phyloP scores from a whole-genome alignment of 2,888 invertebrate genomes.

The Nomada hirtipes region DNA sequence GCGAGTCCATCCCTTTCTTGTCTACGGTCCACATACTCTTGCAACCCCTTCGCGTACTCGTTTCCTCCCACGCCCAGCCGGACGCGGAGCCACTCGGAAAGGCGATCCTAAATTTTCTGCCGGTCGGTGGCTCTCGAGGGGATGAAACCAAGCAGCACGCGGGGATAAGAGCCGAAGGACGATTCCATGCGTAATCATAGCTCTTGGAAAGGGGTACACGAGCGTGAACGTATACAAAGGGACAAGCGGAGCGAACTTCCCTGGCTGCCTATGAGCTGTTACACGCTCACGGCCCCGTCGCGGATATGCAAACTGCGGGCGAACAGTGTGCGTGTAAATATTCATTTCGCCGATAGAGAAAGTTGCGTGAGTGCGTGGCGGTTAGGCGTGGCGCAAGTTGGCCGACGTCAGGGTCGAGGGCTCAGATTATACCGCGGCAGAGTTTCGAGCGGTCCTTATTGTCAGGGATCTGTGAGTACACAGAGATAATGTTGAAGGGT shows the following conservation, averaged over 20 bases:
- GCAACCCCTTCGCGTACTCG: conserved; percentile 41
- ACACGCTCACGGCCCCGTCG: conserved; percentile 5
- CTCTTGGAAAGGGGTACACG: conserved; percentile 47
- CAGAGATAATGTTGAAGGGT: conserved; percentile 71
- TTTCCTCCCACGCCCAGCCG: conserved; percentile 54
- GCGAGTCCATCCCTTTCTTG: conserved; percentile 18
- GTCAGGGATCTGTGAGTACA: conserved; percentile 71
- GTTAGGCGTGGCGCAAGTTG: conserved; percentile 30
- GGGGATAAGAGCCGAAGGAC: conserved; percentile 33
- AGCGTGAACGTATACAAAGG: conserved; percentile 52
- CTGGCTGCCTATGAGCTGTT: conserved; percentile 16
- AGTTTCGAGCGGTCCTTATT: conserved; percentile 59
- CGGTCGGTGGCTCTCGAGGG: conserved; percentile 20
- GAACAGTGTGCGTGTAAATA: conserved; percentile 59
- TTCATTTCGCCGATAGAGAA: conserved; percentile 41
- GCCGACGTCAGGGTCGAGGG: conserved; percentile 26
- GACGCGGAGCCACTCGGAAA: conserved; percentile 56
- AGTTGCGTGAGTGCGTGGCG: conserved; percentile 18
- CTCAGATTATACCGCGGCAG: conserved; percentile 54
- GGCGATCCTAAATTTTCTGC: conserved; percentile 62
- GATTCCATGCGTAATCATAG: conserved; percentile 53
- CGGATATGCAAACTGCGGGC: conserved; percentile 42
- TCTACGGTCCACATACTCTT: not conserved
- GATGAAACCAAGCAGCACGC: conserved; percentile 26
- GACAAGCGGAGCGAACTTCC: conserved; percentile 33